Evolutionary conservation across 2,888 invertebrate species (phyloP), one percentile per base, ranked within the genome.

Genomic region (Scotopteryx bipunctaria): DNA sequence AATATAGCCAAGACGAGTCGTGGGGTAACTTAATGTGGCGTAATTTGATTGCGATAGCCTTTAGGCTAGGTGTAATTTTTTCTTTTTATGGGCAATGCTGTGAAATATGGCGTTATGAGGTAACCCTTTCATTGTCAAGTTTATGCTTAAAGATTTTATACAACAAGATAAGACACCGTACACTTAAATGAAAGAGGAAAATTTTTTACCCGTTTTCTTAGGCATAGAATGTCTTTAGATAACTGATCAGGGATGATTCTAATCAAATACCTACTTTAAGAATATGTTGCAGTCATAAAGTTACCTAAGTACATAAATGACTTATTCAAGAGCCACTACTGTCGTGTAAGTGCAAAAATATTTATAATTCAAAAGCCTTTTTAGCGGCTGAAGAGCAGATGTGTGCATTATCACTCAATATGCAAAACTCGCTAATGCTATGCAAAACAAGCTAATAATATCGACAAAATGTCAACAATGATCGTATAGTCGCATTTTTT

Each of bases 401-500:
- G 47, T 44, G 27, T 48, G 37, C 38, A 50, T 57, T 49, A 41
- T 40, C 49, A 50, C 49, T 43, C 46, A 32, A 33, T 44, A 56
- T 54, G 49, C 52, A 40, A 51, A 55, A 55, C 61, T 21, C 38
- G 49, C 42, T 45, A 55, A 56, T 51, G 32, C 70, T 73, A 78
- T 77, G 76, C 73, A 75, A 75, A 76, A 70, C 68, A 66, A 61
- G 63, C 55, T 66, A 68, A 72, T 73, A 71, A 73, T 64, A 71
- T 61, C 55, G 60, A 73, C 69, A 74, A 77, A 75, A 78, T 73
- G 75, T 73, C 72, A 73, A 74, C 66, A 75, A 79, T 73, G 70
- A 72, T 67, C 67, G 55, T 46, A 56, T 60, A 63, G 66, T 65
- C 69, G 61, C 61, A 61, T 75, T 78, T 78, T 79, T 76, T 67